Base-by-base conservation (phyloP, 2,797 vertebrate species). In the Danio tinwini region DNA sequence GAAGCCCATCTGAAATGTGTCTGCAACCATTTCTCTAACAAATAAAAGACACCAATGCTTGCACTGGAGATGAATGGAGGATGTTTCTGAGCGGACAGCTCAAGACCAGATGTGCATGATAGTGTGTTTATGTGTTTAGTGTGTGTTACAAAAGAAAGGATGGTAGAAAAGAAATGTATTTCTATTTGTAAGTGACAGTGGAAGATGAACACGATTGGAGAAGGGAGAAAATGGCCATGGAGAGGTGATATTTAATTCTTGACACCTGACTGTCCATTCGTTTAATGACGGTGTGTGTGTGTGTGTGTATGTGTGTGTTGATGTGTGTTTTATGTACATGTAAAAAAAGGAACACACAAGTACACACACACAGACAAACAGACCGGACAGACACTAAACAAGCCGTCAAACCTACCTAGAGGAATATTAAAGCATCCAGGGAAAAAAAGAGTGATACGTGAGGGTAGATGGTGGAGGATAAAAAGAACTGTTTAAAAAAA, bases 381-480 rank as follows among this genome's bases (percentile, higher is more conserved):
- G 91, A 91, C 89, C 68, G 91, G 93, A 94, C 92, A 91, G 91
- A 94, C 93, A 94, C 93, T 93, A 92, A 94, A 93, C 90, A 50
- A 82, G 92, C 90, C 87, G 83, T 93, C 92, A 93, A 82, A 95
- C 94, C 94, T 95, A 95, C 94, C 94, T 94, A 95, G 93, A 91
- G 88, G 91, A 90, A 94, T 88, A 93, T 92, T 92, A 91, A 91
- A 94, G 92, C 92, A 89, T 94, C 93, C 93, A 86, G 87, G 88
- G 92, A 91, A 90, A 92, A 89, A 93, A 92, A 85, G 63, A 85
- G 78, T 86, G 80, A 85, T 42, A 68, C 70, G 75, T 74, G 74
- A 75, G 72, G 81, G 65, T 63, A 85, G 78, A 82, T 62, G 71
- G 78, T 84, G 85, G 74, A 84, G 74, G 77, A 81, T 78, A 74